Percentiles rank a stretch among this genome's conserved stretches.
Conservation (phyloP, 2,888 invertebrate species). For the Gonocerus acuteangulatus region DNA sequence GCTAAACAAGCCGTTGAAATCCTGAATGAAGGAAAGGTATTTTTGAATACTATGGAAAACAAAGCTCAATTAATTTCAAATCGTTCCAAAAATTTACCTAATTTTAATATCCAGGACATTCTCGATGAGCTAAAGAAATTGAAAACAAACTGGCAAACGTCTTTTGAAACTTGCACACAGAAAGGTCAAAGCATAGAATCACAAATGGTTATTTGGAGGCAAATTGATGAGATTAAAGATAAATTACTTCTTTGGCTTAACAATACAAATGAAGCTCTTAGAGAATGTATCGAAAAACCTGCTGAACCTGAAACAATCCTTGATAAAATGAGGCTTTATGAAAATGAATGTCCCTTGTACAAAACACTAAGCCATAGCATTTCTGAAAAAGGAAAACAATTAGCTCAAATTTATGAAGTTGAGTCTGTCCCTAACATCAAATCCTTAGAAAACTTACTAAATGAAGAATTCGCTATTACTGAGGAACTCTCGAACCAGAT, state of each 20-base stretch:
- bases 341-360: conserved; percentile 74
- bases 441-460: conserved; percentile 58
- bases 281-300: conserved; percentile 55
- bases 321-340: conserved; percentile 70
- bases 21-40: conserved; percentile 32
- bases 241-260: conserved; percentile 76
- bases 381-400: conserved; percentile 67
- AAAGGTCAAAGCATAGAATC: conserved; percentile 59
- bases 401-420: conserved; percentile 65
- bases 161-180: conserved; percentile 27
- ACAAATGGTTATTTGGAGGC: conserved; percentile 86
- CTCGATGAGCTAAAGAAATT: conserved; percentile 37
- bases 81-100: conserved; percentile 60
- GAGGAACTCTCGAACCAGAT: conserved; percentile 65
- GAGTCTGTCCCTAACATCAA: conserved; percentile 61
- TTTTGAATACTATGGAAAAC: conserved; percentile 51
- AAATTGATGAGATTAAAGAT: conserved; percentile 77
- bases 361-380: conserved; percentile 69
- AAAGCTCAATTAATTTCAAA: conserved; percentile 64
- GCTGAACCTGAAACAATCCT: conserved; percentile 71
- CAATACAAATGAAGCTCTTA: conserved; percentile 69
- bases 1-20: conserved; percentile 68
- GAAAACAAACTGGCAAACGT: background rate
- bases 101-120: conserved; percentile 52
- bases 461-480: conserved; percentile 69